These are phyloP conservation scores for Lagria hirta DNA, from an alignment of 2,888 invertebrate genomes.

Conservation along the genomic window DNA sequence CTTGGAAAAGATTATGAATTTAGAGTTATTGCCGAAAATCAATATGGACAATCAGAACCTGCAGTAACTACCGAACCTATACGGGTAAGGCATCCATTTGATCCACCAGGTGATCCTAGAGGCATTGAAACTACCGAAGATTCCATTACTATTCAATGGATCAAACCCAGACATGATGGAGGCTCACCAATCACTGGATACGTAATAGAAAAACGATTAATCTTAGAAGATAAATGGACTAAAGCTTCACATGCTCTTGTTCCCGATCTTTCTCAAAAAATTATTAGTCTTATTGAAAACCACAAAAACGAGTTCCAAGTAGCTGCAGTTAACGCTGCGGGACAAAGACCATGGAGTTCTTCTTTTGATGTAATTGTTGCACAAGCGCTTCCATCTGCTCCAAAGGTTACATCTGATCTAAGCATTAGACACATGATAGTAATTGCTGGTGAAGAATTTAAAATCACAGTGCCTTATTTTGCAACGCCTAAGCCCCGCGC, in stretches of 20 bases:
- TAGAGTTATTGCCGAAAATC: constrained; percentile 97
- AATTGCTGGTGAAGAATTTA: constrained; percentile 94
- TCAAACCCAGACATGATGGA: constrained; percentile 93
- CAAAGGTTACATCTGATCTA: constrained; percentile 90
- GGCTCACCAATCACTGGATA: constrained; percentile 97
- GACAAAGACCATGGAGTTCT: constrained; percentile 91
- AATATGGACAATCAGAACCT: constrained; percentile 95
- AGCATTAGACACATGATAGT: constrained; percentile 92
- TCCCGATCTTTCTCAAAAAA: constrained; percentile 83
- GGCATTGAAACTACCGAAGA: constrained; percentile 89
- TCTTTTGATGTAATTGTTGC: constrained; percentile 90
- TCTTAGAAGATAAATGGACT: constrained; percentile 94
- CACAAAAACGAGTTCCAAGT: constrained; percentile 98
- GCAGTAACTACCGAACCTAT: constrained; percentile 89
- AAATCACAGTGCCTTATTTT: constrained; percentile 89
- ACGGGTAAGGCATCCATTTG: constrained; percentile 93
- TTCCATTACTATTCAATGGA: constrained; percentile 96
- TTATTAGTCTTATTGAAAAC: constrained; percentile 86
- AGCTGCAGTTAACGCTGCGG: constrained; percentile 95
- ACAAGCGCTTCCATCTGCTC: constrained; percentile 84
- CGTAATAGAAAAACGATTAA: constrained; percentile 84
- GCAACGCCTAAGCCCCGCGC: constrained; percentile 88
- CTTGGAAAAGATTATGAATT: constrained; percentile 95
- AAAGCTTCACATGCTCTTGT: constrained; percentile 87
- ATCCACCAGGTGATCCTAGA: constrained; percentile 86